Conservation (phyloP, 2,888 invertebrate species). For the Tromatobia lineatoria region DNA sequence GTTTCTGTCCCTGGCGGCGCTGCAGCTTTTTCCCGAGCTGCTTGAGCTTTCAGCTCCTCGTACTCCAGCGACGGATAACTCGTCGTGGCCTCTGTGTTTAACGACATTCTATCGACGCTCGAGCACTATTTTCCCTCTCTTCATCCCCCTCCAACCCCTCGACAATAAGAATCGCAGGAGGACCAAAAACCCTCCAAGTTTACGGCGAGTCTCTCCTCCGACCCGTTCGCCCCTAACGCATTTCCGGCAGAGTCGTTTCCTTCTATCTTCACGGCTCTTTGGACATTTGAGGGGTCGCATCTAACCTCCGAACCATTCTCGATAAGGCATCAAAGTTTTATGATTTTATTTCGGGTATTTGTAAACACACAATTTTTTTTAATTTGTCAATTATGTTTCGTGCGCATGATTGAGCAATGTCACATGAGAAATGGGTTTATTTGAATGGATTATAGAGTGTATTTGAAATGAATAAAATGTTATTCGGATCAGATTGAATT, state of each 20-base stretch:
- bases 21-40: slow-evolving; percentile 7
- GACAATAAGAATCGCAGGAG: slow-evolving; percentile 27
- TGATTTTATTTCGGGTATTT: too few relatives aligned
- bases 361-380: too few relatives aligned
- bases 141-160: not conserved
- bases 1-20: slow-evolving; percentile 24
- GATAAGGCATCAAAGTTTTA: too few relatives aligned
- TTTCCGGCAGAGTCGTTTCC: not conserved
- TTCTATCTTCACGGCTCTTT: slow-evolving; percentile 28
- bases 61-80: slow-evolving; percentile 37
- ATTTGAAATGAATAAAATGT: too few relatives aligned
- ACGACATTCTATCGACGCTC: slow-evolving; percentile 78
- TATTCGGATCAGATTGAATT: too few relatives aligned
- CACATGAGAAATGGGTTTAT: too few relatives aligned
- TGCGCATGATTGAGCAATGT: too few relatives aligned
- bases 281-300: not conserved
- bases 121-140: slow-evolving; percentile 14
- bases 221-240: not conserved
- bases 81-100: slow-evolving; percentile 72
- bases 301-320: too few relatives aligned
- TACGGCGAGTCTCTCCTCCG: slow-evolving; percentile 67
- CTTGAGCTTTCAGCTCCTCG: slow-evolving; percentile 26
- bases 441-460: too few relatives aligned
- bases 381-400: too few relatives aligned
- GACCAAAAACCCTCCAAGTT: slow-evolving; percentile 63